phyloP scores from a whole-genome alignment of 1,140 invertebrate genomes.

The Eumaeus atala region DNA sequence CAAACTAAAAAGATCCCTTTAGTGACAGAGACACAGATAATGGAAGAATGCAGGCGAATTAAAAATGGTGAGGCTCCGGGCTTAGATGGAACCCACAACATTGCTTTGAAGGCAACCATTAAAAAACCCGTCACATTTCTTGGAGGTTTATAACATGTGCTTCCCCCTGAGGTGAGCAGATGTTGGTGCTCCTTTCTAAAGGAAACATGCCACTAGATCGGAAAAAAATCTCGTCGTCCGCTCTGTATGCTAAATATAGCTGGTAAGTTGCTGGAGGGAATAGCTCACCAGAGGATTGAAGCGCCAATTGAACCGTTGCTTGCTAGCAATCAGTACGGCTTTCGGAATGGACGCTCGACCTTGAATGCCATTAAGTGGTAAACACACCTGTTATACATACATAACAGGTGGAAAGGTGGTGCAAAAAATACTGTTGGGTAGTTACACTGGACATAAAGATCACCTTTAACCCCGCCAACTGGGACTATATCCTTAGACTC shows the following conservation, averaged over 20 bases:
- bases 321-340: conserved; percentile 7
- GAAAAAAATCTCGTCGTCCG: conserved; percentile 15
- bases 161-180: not conserved
- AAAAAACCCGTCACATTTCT: not conserved
- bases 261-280: conserved; percentile 12
- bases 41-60: not conserved
- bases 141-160: conserved; percentile 1
- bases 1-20: not conserved
- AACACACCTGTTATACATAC: too few relatives aligned
- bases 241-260: conserved; percentile 15
- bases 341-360: conserved; percentile 4
- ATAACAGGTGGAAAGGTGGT: too few relatives aligned
- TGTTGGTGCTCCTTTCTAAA: conserved; percentile 15
- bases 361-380: conserved; percentile 1
- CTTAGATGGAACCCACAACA: conserved; percentile 1
- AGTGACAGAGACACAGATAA: not conserved
- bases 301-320: not conserved
- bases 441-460: too few relatives aligned
- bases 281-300: conserved; percentile 2
- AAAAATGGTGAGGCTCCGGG: not conserved
- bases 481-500: too few relatives aligned
- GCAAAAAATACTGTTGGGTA: too few relatives aligned
- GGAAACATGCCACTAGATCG: not conserved
- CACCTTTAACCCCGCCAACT: too few relatives aligned
- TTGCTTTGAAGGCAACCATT: conserved; percentile 5